Percentiles rank a stretch among this genome's conserved stretches.
phyloP scores from a whole-genome alignment of 2,888 invertebrate species.

The Pelosia muscerda region DNA sequence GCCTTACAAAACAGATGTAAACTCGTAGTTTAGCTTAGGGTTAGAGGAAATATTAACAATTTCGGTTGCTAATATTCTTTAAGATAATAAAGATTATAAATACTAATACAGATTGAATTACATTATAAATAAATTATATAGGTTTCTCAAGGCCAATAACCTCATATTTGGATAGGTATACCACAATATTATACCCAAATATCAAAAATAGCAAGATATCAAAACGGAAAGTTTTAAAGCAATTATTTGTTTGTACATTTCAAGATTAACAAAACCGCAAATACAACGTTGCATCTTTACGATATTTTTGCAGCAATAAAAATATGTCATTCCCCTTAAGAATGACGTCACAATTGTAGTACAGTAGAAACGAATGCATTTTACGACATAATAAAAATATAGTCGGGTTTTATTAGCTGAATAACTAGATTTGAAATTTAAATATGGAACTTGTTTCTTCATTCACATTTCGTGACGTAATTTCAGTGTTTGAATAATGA shows the following conservation, averaged over 20 bases:
- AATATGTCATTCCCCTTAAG: conserved; percentile 45
- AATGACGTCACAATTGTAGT: conserved; percentile 44
- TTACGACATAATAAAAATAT: conserved; percentile 52
- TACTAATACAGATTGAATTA: too few relatives aligned
- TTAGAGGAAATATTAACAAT: too few relatives aligned
- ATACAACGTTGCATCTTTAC: conserved; percentile 20
- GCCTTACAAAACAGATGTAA: too few relatives aligned
- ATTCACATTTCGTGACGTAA: conserved; percentile 14
- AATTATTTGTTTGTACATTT: background rate
- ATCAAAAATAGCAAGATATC: too few relatives aligned
- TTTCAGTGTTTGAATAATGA: conserved; percentile 6
- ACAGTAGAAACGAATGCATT: conserved; percentile 38
- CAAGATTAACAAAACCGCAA: background rate
- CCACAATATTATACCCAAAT: too few relatives aligned
- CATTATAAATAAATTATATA: too few relatives aligned
- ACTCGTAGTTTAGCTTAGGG: too few relatives aligned
- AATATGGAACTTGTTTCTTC: conserved; percentile 21
- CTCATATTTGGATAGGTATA: background rate
- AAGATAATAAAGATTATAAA: too few relatives aligned
- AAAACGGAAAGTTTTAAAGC: too few relatives aligned
- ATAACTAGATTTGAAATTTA: conserved; percentile 40
- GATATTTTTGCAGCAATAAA: conserved; percentile 38
- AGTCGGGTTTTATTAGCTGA: conserved; percentile 46
- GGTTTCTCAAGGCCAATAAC: too few relatives aligned
- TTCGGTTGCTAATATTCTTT: too few relatives aligned